A percentile compares a stretch with the other conserved stretches of the same genome.
These are phyloP conservation scores for Dicycla oo DNA, from an alignment of 2,888 invertebrate genomes.

Conservation along the genomic window DNA sequence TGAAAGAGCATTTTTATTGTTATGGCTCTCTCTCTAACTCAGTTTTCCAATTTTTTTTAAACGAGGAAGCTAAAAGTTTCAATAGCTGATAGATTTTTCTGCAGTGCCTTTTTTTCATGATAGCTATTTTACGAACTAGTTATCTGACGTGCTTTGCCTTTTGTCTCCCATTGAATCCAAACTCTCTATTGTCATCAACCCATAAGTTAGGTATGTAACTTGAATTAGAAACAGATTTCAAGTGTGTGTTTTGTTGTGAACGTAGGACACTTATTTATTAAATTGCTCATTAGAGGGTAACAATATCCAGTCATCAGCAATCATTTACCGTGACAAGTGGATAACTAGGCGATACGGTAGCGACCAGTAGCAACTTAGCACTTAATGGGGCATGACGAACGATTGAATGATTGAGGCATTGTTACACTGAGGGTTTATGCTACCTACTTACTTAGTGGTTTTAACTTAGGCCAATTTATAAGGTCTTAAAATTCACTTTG, in stretches of 20 bases:
- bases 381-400: constrained; percentile 35
- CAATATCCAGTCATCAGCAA: constrained; percentile 22
- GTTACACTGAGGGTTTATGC: neutral
- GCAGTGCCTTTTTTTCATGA: neutral
- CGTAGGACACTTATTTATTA: constrained; percentile 20
- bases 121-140: neutral
- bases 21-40: neutral
- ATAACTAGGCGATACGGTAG: constrained; percentile 37
- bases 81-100: too few species aligned
- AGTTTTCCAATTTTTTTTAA: neutral
- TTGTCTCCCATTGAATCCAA: neutral
- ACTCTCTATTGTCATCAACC: neutral
- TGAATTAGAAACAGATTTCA: neutral
- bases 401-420: constrained; percentile 16
- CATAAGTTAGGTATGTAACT: neutral
- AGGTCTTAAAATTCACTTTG: too few species aligned
- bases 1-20: neutral
- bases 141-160: neutral
- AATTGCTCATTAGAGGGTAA: constrained; percentile 23
- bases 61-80: neutral
- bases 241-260: neutral
- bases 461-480: too few species aligned
- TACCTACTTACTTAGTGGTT: too few species aligned
- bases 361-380: constrained; percentile 4
- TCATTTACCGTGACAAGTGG: constrained; percentile 55